Evolutionary conservation across 2,888 invertebrate genomes (phyloP).

Genomic region (Amphipyra tragopoginis): DNA sequence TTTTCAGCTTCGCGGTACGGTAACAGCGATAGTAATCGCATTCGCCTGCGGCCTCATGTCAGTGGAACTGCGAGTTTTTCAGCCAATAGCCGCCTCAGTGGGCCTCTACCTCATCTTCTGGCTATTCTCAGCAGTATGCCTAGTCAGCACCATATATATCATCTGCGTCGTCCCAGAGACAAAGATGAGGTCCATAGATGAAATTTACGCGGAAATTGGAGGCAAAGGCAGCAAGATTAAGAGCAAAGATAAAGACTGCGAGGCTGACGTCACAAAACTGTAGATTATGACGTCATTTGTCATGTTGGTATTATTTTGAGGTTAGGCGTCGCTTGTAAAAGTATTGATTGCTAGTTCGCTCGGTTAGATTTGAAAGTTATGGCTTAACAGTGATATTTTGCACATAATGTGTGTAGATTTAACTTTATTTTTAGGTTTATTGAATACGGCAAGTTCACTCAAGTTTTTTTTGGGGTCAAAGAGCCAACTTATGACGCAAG

Average conservation of each 20-base stretch:
- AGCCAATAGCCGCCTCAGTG: conserved; percentile 73
- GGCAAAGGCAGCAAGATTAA: conserved; percentile 67
- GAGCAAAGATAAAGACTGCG: conserved; percentile 69
- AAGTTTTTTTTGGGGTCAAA: conserved; percentile 5
- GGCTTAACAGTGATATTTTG: conserved; percentile 52
- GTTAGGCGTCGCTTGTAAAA: conserved; percentile 31
- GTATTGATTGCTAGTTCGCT: conserved; percentile 31
- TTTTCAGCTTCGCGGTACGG: conserved; percentile 83
- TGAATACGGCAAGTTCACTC: conserved; percentile 30
- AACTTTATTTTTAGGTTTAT: conserved; percentile 21
- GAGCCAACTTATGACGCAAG: neutral
- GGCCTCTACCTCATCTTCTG: conserved; percentile 82
- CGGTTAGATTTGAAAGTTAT: conserved; percentile 31
- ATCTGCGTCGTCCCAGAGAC: conserved; percentile 80
- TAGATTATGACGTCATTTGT: conserved; percentile 54
- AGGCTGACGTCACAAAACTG: conserved; percentile 79
- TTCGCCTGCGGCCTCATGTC: conserved; percentile 82
- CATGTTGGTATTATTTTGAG: conserved; percentile 35
- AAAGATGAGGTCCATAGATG: conserved; percentile 77
- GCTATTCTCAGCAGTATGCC: conserved; percentile 80
- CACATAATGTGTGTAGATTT: conserved; percentile 35
- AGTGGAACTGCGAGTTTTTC: conserved; percentile 81
- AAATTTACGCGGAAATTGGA: conserved; percentile 81
- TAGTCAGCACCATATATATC: conserved; percentile 82
- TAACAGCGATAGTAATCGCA: conserved; percentile 83